phyloP scores from a whole-genome alignment of 2,888 invertebrate genomes.

The Parapristionchus giblindavisi region DNA sequence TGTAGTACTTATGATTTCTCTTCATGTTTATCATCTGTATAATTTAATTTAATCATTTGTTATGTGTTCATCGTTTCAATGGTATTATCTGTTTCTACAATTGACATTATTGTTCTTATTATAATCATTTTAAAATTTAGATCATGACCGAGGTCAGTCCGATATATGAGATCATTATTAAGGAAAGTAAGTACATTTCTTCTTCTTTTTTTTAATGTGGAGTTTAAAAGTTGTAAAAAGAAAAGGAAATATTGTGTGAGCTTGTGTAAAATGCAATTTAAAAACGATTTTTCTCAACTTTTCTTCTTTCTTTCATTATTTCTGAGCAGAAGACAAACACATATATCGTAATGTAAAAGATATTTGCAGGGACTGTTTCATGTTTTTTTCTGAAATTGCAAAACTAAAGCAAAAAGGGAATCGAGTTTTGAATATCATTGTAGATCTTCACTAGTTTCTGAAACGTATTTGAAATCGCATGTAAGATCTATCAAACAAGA shows the following conservation, averaged over 20 bases:
- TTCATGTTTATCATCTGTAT: too few species aligned
- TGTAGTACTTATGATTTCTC: too few species aligned
- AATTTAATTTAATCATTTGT: background rate
- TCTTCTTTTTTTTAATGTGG: background rate
- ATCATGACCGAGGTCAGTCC: background rate
- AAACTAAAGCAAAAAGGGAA: too few species aligned
- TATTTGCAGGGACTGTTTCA: background rate
- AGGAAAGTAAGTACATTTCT: background rate
- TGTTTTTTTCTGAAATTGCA: too few species aligned
- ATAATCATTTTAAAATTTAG: background rate
- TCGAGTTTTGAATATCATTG: too few species aligned
- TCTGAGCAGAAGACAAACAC: background rate
- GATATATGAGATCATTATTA: background rate
- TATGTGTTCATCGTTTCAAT: background rate
- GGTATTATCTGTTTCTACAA: background rate
- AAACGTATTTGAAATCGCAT: too few species aligned
- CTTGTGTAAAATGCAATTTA: too few species aligned
- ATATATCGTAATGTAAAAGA: background rate
- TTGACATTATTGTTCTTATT: background rate
- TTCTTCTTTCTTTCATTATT: background rate
- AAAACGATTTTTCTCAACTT: too few species aligned
- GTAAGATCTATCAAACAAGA: too few species aligned
- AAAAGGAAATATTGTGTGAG: too few species aligned
- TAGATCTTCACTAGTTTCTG: too few species aligned
- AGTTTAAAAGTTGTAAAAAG: too few species aligned